Evolutionary conservation across 2,888 invertebrate species (phyloP).

Genomic region (Eristalis tenax): DNA sequence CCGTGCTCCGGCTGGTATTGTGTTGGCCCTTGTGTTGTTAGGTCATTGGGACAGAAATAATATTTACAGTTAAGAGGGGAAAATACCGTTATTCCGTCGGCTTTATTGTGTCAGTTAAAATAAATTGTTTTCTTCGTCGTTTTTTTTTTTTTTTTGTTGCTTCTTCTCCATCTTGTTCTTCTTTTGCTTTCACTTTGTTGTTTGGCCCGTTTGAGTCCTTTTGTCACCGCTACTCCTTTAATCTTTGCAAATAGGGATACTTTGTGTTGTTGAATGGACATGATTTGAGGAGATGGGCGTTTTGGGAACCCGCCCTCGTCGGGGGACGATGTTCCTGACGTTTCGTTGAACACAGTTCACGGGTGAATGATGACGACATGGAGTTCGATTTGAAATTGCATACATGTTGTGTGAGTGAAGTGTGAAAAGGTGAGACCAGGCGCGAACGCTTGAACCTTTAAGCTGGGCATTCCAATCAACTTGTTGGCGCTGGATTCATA

Average conservation of each 20-base stretch:
- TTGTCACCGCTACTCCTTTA: constrained; percentile 64
- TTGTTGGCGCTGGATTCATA: too few species aligned
- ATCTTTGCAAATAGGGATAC: constrained; percentile 56
- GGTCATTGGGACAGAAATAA: constrained; percentile 68
- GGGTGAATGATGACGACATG: not conserved
- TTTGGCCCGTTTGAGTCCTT: constrained; percentile 28
- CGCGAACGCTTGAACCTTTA: too few species aligned
- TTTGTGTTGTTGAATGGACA: constrained; percentile 37
- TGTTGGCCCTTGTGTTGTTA: constrained; percentile 54
- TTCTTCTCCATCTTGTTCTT: not conserved
- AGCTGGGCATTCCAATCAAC: too few species aligned
- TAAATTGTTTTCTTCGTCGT: constrained; percentile 61
- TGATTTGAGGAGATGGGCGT: constrained; percentile 34
- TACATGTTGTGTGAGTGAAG: too few species aligned
- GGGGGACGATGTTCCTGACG: not conserved
- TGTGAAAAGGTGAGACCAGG: too few species aligned
- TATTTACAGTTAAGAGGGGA: constrained; percentile 60
- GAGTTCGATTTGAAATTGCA: not conserved
- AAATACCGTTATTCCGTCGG: constrained; percentile 19
- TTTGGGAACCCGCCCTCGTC: not conserved
- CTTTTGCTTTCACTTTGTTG: not conserved
- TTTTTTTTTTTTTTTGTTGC: not conserved
- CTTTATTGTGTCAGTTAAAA: constrained; percentile 63
- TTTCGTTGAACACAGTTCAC: not conserved
- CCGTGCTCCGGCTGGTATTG: constrained; percentile 5